Percentiles rank a stretch among this genome's conserved stretches.
Evolutionary conservation across 2,113 vertebrate species (phyloP).

Genomic region (Microtus ochrogaster): DNA sequence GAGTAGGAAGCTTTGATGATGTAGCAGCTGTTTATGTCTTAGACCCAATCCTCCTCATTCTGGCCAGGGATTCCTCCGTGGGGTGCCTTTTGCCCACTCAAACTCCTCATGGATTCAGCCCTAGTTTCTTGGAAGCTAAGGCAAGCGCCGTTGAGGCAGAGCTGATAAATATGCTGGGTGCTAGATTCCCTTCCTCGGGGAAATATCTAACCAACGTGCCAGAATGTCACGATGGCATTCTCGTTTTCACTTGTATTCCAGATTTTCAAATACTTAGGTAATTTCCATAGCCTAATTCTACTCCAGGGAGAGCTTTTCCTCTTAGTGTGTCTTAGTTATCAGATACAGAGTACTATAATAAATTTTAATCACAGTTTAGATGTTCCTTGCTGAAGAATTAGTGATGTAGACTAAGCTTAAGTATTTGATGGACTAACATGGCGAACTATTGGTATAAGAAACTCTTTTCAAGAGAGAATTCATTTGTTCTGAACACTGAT

Average conservation of each 20-base stretch:
- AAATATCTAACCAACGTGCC: slow-evolving; percentile 3
- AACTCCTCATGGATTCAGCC: not conserved
- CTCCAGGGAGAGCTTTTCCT: slow-evolving; percentile 62
- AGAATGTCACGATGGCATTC: slow-evolving; percentile 52
- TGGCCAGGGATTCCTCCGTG: slow-evolving; percentile 4
- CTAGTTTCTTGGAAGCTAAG: slow-evolving; percentile 43
- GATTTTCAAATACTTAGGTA: slow-evolving; percentile 69
- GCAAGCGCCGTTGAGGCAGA: not conserved
- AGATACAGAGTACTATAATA: slow-evolving; percentile 75
- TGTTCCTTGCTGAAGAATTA: slow-evolving; percentile 66
- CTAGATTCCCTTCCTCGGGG: not conserved
- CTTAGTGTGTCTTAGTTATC: slow-evolving; percentile 71
- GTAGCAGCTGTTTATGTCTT: slow-evolving; percentile 70
- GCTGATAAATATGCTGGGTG: not conserved
- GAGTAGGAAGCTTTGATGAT: slow-evolving; percentile 68
- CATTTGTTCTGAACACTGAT: not conserved
- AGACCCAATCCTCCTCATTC: slow-evolving; percentile 28
- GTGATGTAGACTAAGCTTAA: slow-evolving; percentile 60
- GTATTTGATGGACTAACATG: slow-evolving; percentile 27
- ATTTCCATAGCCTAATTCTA: slow-evolving; percentile 77
- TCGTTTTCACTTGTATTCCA: slow-evolving; percentile 70
- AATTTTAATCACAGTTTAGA: slow-evolving; percentile 78
- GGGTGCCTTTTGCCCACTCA: slow-evolving; percentile 24
- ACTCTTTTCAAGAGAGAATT: not conserved
- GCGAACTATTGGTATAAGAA: not conserved